phyloP scores from a whole-genome alignment of 2,888 invertebrate species.

The Melanophora roralis region DNA sequence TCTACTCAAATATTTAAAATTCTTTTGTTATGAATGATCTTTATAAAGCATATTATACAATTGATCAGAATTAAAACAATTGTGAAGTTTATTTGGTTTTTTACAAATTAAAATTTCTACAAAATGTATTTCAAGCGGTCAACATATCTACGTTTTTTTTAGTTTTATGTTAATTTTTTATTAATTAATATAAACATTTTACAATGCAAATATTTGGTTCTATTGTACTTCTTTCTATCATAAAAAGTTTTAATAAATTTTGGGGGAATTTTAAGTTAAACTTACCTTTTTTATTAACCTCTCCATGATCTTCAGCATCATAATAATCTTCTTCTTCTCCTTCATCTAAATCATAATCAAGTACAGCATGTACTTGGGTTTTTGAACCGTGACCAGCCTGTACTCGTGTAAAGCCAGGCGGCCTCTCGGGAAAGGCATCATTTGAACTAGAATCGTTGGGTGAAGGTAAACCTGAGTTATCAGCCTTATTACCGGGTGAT shows the following conservation, averaged over 20 bases:
- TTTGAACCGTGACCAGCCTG: conserved; percentile 79
- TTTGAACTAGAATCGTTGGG: conserved; percentile 57
- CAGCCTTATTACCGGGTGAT: conserved; percentile 59
- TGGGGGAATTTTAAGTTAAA: too few species aligned
- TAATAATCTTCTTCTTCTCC: conserved; percentile 76
- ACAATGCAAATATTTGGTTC: background rate
- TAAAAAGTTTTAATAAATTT: too few species aligned
- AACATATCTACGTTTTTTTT: too few species aligned
- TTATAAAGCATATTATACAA: too few species aligned
- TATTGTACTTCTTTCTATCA: too few species aligned
- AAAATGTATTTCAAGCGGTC: too few species aligned
- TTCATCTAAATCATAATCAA: conserved; percentile 77
- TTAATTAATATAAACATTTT: background rate
- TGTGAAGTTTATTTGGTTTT: too few species aligned
- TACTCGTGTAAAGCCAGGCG: conserved; percentile 83
- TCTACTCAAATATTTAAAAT: conserved; percentile 16
- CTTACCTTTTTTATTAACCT: conserved; percentile 66
- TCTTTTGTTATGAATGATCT: conserved; percentile 28
- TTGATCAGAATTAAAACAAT: too few species aligned
- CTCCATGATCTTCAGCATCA: conserved; percentile 72
- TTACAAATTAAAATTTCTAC: background rate
- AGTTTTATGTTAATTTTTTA: too few species aligned
- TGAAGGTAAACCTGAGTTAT: conserved; percentile 50
- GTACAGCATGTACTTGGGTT: conserved; percentile 77
- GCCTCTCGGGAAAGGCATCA: conserved; percentile 78